Evolutionary conservation across 1,140 invertebrate species (phyloP).

Genomic region (Drosophila takahashii): DNA sequence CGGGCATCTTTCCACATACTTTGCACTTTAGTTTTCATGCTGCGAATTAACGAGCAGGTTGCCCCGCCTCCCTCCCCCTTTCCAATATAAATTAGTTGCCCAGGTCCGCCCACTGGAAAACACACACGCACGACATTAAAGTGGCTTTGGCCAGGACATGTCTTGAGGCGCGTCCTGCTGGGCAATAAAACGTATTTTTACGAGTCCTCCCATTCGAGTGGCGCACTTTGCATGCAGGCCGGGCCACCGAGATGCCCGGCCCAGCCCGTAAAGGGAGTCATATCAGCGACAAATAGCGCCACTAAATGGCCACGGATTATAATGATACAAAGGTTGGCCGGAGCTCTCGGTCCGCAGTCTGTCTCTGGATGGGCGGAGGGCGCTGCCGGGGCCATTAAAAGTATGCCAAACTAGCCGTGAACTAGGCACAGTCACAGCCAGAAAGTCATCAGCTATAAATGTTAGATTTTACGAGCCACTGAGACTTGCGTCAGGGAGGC

Average conservation of each 20-base stretch:
- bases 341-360: background rate
- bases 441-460: slow-evolving; percentile 79
- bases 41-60: slow-evolving; percentile 75
- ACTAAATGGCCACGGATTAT: slow-evolving; percentile 82
- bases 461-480: slow-evolving; percentile 76
- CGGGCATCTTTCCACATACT: slow-evolving; percentile 54
- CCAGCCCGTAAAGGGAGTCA: slow-evolving; percentile 75
- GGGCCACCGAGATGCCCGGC: slow-evolving; percentile 40
- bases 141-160: slow-evolving; percentile 55
- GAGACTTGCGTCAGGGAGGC: slow-evolving; percentile 23
- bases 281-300: slow-evolving; percentile 76
- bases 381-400: slow-evolving; percentile 58
- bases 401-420: slow-evolving; percentile 77
- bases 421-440: slow-evolving; percentile 61
- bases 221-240: slow-evolving; percentile 72
- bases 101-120: slow-evolving; percentile 24
- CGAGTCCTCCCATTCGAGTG: slow-evolving; percentile 67
- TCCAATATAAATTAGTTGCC: slow-evolving; percentile 76
- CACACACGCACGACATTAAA: slow-evolving; percentile 63
- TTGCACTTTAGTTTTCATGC: slow-evolving; percentile 80
- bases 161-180: slow-evolving; percentile 72
- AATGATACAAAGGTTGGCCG: slow-evolving; percentile 62
- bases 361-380: background rate
- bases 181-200: slow-evolving; percentile 83
- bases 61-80: slow-evolving; percentile 28